Base-by-base conservation (phyloP, 2,888 invertebrate species). In the Catocala sponsa region DNA sequence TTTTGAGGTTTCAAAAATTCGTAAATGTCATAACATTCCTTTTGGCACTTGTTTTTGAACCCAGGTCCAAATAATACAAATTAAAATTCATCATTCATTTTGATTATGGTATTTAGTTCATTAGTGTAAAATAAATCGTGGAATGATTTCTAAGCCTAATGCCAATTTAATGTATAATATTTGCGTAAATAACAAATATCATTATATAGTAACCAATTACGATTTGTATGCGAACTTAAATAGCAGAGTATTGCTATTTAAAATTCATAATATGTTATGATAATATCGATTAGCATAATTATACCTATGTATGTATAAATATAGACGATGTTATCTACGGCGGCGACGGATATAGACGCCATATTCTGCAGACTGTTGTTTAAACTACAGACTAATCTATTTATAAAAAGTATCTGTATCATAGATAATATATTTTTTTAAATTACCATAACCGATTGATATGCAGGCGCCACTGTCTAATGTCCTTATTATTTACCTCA, bases 381-480 rank as follows among this genome's bases (percentile, higher is more conserved):
- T 60, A 51, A 55, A 58, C 2, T 44, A 41, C 46, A 55, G 42
- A 52, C 25, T 33, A 52, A 54, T 57, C 51, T 63, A 70, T 70
- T 68, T 65, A 38, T 60, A 54, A 44, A 68, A 63, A 61, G 42
- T 35, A 56, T 58, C 10, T 55, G 43, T 53, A 55, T 38, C 7
- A 57, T 51, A 15, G 13, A 10, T 60, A 56, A 25, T 42, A 59
- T 55, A 55, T 72, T 62, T 51, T 68, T 54, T 43, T 49, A 60
- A 68, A 82, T 78, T 77, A 55, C 56, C 72, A 79, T 79, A 82
- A 58, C 53, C 66, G 66, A 79, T 81, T 79, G 77, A 82, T 78
- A 83, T 80, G 80, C 81, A 85, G 88, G 88, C 88, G 88, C 88
- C 88, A 84, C 80, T 66, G 69, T 76, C 76, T 77, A 76, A 65